A percentile compares a stretch with the other conserved stretches of the same genome.
phyloP scores from a whole-genome alignment of 2,797 vertebrate genomes.

The Pelobates cultripes region DNA sequence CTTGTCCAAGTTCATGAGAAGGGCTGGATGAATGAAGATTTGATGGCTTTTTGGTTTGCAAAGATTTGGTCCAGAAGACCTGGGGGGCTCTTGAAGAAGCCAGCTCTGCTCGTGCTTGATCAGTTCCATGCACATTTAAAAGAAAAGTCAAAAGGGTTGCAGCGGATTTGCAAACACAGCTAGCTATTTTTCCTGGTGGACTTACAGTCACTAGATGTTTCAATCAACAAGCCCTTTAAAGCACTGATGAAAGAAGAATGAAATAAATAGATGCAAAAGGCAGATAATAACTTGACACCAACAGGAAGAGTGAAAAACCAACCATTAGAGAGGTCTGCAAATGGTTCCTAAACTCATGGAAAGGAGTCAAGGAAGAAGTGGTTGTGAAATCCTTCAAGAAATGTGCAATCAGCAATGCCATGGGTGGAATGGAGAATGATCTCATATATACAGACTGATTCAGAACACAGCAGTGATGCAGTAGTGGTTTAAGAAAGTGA shows the following conservation, averaged over 20 bases:
- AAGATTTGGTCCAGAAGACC: conserved; percentile 6
- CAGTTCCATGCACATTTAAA: conserved; percentile 9
- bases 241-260: conserved; percentile 6
- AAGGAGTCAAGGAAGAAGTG: not conserved
- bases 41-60: conserved; percentile 10
- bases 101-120: not conserved
- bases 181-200: not conserved
- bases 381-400: conserved; percentile 13
- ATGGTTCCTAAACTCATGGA: not conserved
- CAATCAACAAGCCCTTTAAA: conserved; percentile 17
- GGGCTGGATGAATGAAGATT: conserved; percentile 9
- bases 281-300: not conserved
- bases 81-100: conserved; percentile 8
- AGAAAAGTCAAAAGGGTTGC: conserved; percentile 5
- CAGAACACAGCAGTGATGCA: conserved; percentile 13
- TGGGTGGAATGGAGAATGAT: conserved; percentile 10
- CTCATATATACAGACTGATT: not conserved
- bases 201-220: not conserved
- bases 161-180: not conserved
- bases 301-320: not conserved
- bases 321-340: not conserved
- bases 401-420: conserved; percentile 9
- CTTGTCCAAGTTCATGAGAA: not conserved
- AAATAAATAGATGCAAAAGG: not conserved
- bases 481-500: conserved; percentile 13